Percentiles rank a stretch among this genome's conserved stretches.
These are phyloP conservation scores for Temnothorax nylanderi DNA, from an alignment of 1,140 invertebrate genomes.

Conservation along the genomic window DNA sequence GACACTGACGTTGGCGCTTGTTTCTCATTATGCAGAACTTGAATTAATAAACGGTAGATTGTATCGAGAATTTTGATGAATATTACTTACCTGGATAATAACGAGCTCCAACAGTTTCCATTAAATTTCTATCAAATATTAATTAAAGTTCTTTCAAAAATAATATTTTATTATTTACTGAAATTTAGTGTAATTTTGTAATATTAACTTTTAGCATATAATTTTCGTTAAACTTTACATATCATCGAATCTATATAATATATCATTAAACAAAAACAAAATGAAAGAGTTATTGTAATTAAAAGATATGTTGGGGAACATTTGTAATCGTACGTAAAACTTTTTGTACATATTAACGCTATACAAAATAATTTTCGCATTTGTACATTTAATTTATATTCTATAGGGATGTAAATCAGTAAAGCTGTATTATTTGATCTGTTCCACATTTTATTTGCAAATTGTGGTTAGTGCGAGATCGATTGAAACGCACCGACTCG, in stretches of 20 bases:
- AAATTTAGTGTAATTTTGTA: background rate
- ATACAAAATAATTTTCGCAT: background rate
- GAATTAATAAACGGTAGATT: constrained; percentile 36
- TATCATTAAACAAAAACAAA: background rate
- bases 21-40: constrained; percentile 33
- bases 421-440: background rate
- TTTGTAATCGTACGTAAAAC: background rate
- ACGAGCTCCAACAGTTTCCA: background rate
- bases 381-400: background rate
- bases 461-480: background rate
- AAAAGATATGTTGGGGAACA: background rate
- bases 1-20: constrained; percentile 7
- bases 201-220: background rate
- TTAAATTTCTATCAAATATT: constrained; percentile 15
- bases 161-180: background rate
- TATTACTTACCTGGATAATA: background rate
- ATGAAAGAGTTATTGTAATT: background rate
- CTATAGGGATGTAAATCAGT: background rate
- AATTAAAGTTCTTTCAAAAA: background rate
- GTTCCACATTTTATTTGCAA: background rate
- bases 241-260: background rate
- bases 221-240: background rate
- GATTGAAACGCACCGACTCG: background rate
- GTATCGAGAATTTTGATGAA: background rate
- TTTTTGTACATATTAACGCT: background rate